These are phyloP conservation scores for Parnassius mnemosyne DNA, from an alignment of 2,888 invertebrate genomes.

Conservation along the genomic window DNA sequence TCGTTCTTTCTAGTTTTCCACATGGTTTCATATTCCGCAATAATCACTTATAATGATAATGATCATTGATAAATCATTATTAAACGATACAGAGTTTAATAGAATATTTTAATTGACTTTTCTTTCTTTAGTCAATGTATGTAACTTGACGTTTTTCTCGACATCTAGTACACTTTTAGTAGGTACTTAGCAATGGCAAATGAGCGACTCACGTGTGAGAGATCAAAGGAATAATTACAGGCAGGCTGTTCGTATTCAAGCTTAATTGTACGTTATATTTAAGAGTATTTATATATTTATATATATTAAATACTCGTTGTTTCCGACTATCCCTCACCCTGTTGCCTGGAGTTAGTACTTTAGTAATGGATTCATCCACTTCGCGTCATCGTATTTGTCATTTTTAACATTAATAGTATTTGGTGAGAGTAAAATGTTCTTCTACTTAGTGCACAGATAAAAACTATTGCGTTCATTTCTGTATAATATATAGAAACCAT, in stretches of 20 bases:
- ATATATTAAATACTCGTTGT: conserved; percentile 28
- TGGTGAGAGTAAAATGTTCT: conserved; percentile 7
- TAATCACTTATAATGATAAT: too few relatives aligned
- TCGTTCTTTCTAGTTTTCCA: too few relatives aligned
- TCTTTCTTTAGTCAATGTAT: too few relatives aligned
- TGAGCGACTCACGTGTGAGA: conserved; percentile 46
- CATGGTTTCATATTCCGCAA: too few relatives aligned
- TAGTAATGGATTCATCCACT: conserved; percentile 11
- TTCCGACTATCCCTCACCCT: conserved; percentile 10
- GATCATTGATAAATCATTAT: too few relatives aligned
- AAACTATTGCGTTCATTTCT: conserved; percentile 4
- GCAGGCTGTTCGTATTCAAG: conserved; percentile 45
- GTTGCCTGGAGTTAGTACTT: conserved; percentile 1
- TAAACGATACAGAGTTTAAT: too few relatives aligned
- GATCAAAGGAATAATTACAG: conserved; percentile 54
- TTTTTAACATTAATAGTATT: conserved; percentile 10
- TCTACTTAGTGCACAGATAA: conserved; percentile 6
- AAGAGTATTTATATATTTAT: conserved; percentile 27
- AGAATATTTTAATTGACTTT: too few relatives aligned
- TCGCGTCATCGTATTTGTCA: conserved; percentile 7
- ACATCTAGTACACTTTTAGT: conserved; percentile 11
- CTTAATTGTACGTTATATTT: conserved; percentile 30
- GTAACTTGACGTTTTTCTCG: too few relatives aligned
- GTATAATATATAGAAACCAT: conserved; percentile 1
- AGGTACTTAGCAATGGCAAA: conserved; percentile 41